Conservation (phyloP, 2,113 vertebrate genomes). For the Laticauda laticaudata region DNA sequence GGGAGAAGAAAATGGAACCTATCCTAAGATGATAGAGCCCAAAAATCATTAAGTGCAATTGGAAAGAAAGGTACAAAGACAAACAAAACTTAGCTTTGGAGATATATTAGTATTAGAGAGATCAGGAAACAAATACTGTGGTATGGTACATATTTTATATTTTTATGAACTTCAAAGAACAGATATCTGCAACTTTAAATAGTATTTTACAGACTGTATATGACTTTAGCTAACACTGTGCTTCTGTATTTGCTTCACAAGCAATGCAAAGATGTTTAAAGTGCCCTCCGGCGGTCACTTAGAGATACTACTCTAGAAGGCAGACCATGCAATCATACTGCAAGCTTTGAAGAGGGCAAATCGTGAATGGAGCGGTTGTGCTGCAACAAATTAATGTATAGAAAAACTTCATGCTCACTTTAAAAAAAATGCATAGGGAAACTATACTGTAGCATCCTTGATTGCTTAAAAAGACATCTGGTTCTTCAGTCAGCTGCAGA, state of each 20-base stretch:
- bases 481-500: slow-evolving; percentile 69
- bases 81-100: slow-evolving; percentile 10
- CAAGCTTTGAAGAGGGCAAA: slow-evolving; percentile 43
- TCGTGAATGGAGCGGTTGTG: slow-evolving; percentile 53
- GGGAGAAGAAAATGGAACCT: neutral
- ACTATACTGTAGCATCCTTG: slow-evolving; percentile 56
- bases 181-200: slow-evolving; percentile 45
- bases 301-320: slow-evolving; percentile 61
- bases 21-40: neutral
- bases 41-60: slow-evolving; percentile 3
- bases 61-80: slow-evolving; percentile 27
- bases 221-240: slow-evolving; percentile 71
- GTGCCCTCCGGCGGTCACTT: slow-evolving; percentile 77
- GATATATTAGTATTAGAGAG: slow-evolving; percentile 29
- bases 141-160: slow-evolving; percentile 53
- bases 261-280: slow-evolving; percentile 68
- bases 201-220: slow-evolving; percentile 52
- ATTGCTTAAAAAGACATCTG: slow-evolving; percentile 54
- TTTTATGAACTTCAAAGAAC: slow-evolving; percentile 57
- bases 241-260: slow-evolving; percentile 63
- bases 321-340: slow-evolving; percentile 50
- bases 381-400: slow-evolving; percentile 63
- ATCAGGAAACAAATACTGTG: slow-evolving; percentile 38
- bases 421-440: slow-evolving; percentile 42
- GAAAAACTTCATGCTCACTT: slow-evolving; percentile 48